These are phyloP conservation scores for Dolomedes plantarius DNA, from an alignment of 2,888 invertebrate species.

Conservation along the genomic window DNA sequence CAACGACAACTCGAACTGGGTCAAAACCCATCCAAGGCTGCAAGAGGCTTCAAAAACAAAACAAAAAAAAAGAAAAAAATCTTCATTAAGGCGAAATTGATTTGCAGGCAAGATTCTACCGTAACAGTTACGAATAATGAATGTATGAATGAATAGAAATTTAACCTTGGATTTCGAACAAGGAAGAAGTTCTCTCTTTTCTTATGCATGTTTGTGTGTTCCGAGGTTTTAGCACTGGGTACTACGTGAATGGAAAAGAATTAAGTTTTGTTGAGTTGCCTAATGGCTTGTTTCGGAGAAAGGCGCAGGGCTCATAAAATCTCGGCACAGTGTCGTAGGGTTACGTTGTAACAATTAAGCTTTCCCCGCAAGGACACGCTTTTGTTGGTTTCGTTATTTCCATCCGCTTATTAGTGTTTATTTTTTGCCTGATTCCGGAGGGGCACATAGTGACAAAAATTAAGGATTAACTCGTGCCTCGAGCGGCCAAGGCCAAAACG, in stretches of 20 bases:
- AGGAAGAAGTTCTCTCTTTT: neutral
- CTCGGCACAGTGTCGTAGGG: neutral
- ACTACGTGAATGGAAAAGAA: neutral
- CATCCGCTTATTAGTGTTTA: neutral
- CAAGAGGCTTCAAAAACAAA: neutral
- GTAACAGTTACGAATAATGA: slow-evolving; percentile 6
- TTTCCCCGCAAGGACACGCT: neutral
- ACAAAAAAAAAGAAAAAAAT: neutral
- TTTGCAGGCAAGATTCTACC: neutral
- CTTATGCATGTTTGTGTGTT: neutral
- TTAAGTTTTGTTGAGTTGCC: slow-evolving; percentile 1
- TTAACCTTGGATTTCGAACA: neutral
- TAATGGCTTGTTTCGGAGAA: neutral
- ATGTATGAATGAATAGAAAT: neutral
- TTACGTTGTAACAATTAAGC: slow-evolving; percentile 3
- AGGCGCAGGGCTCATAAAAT: neutral
- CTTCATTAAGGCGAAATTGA: slow-evolving; percentile 1
- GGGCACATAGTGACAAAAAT: neutral
- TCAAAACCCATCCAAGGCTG: neutral
- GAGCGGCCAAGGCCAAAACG: neutral
- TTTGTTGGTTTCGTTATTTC: neutral
- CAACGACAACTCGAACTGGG: neutral
- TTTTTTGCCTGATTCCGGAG: neutral
- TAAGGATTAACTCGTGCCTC: neutral
- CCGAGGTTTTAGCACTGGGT: neutral